Base-by-base conservation (phyloP, 2,113 vertebrate species). In the Pionites leucogaster region DNA sequence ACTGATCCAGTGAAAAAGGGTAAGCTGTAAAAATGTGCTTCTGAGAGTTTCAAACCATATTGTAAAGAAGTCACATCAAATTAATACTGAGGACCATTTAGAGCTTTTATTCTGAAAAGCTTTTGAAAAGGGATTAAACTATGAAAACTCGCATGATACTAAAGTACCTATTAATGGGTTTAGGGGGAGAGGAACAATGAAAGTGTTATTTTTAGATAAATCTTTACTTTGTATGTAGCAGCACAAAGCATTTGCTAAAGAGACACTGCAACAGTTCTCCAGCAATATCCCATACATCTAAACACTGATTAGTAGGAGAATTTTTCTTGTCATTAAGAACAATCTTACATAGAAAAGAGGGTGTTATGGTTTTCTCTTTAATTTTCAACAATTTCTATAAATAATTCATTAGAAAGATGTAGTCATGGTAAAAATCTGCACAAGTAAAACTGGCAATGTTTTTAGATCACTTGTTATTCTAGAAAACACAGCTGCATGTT, bases 21-120 rank as follows among this genome's bases (percentile, higher is more conserved):
- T 98, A 98, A 98, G 98, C 98, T 94, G 98, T 94, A 97, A 98
- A 98, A 99, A 98, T 96, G 98, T 98, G 98, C 98, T 98, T 98
- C 98, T 98, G 98, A 98, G 98, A 98, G 98, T 98, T 98, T 98
- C 98, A 98, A 98, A 97, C 98, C 98, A 98, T 98, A 99, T 99
- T 99, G 99, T 99, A 99, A 98, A 98, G 98, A 99, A 99, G 99
- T 99, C 99, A 99, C 99, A 99, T 99, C 99, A 98, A 98, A 99
- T 99, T 99, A 99, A 99, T 99, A 99, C 98, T 99, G 99, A 99
- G 98, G 98, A 99, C 99, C 99, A 99, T 99, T 99, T 98, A 98
- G 98, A 98, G 98, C 99, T 98, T 99, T 99, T 99, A 99, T 99
- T 99, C 98, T 99, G 98, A 98, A 98, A 98, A 98, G 99, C 99